phyloP scores from a whole-genome alignment of 1,140 invertebrate genomes.

The Pseudomyrmex sp. region DNA sequence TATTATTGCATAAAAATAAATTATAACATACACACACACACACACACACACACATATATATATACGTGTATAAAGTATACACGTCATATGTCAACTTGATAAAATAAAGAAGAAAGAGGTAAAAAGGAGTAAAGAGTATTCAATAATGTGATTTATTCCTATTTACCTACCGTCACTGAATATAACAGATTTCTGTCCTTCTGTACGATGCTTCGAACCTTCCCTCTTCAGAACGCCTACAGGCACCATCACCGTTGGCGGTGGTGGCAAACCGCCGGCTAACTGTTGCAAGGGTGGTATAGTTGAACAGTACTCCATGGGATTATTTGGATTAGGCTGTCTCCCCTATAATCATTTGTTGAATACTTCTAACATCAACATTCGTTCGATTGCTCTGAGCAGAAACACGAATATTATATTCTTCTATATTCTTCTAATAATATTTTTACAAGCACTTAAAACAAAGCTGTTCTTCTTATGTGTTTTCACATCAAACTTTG shows the following conservation, averaged over 20 bases:
- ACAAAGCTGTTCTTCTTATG: no score
- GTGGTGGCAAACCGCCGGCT: constrained; percentile 85
- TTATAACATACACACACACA: no score
- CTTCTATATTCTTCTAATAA: background rate
- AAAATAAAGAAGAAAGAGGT: background rate
- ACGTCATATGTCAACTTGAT: background rate
- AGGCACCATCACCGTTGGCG: constrained; percentile 93
- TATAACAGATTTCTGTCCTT: constrained; percentile 92
- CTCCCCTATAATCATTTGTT: constrained; percentile 85
- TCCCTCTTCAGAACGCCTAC: constrained; percentile 93
- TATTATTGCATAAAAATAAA: no score
- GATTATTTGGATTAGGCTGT: constrained; percentile 94
- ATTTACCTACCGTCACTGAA: constrained; percentile 92
- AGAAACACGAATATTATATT: constrained; percentile 61
- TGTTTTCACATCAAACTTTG: background rate
- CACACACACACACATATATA: no score
- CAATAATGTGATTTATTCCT: background rate
- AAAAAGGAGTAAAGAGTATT: background rate
- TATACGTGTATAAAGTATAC: background rate
- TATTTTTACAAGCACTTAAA: background rate
- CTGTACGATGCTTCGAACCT: constrained; percentile 86
- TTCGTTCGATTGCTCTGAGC: constrained; percentile 81
- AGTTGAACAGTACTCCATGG: constrained; percentile 95
- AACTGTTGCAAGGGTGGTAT: constrained; percentile 93
- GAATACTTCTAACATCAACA: constrained; percentile 88